Evolutionary conservation across 1,140 invertebrate genomes (phyloP), one percentile per base, ranked within the genome.

Genomic region (Vollenhovia emeryi): DNA sequence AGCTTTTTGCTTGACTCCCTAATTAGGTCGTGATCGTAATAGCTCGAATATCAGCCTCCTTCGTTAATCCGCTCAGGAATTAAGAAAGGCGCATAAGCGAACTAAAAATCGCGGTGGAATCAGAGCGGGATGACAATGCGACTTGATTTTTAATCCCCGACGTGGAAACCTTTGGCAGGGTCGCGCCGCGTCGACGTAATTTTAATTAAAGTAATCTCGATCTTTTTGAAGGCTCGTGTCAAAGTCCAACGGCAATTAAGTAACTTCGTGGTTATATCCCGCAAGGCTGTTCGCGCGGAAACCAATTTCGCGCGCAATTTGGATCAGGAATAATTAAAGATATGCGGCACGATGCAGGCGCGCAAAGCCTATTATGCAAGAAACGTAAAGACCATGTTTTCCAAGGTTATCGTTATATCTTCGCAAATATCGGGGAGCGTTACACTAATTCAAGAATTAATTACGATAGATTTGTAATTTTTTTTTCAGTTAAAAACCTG

Each of bases 211-310:
- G 9, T 68, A 79, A 79, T 68, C 76, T 52, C 62, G 45, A 68
- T 79, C 21, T 52, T 79, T 55, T 43, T 79, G 21, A 68, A 68
- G 45, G 13, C 48, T 79, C 21, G 62, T 79, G 76, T 79, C 76
- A 68, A 79, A 68, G 60, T 79, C 62, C 76, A 52, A 79, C 45
- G 76, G 76, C 62, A 79, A 79, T 79, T 79, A 79, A 64, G 18
- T 78, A 78, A 79, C 45, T 68, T 15, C 15, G 40, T 52, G 21
- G 62, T 79, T 79, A 79, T 55, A 79, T 55, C 45, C 45, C 76
- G 21, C 45, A 68, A 68, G 60, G 21, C 62, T 68, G 76, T 68
- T 68, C 60, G 33, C 62, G 27, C 21, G 62, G 33, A 68, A 79
- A 79, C 33, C 76, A 79, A 79, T 79, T 79, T 79, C 48, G 21